phyloP scores from a whole-genome alignment of 2,113 vertebrate genomes.

The Varanus salvator region DNA sequence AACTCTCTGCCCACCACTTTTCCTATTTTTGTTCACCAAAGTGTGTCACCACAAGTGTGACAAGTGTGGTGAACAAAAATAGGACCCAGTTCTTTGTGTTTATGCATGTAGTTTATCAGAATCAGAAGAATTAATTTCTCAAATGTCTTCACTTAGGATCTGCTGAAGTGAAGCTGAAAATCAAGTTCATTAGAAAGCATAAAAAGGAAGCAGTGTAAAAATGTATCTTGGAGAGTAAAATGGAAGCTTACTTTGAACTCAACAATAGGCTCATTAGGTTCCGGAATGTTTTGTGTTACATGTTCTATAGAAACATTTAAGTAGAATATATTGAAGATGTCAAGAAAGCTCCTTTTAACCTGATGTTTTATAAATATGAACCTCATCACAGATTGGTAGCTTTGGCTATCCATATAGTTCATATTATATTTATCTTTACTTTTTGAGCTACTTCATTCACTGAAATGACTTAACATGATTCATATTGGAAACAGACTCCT shows the following conservation, averaged over 20 bases:
- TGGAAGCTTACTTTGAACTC: conserved; percentile 12
- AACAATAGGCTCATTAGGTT: not conserved
- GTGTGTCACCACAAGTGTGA: not conserved
- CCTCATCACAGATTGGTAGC: not conserved
- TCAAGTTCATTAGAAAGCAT: not conserved
- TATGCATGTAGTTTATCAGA: not conserved
- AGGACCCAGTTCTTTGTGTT: not conserved
- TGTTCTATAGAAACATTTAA: not conserved
- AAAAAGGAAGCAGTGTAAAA: not conserved
- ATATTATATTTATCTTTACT: conserved; percentile 15
- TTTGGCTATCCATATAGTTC: not conserved
- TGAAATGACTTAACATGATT: conserved; percentile 34
- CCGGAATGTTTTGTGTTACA: not conserved
- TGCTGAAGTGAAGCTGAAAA: not conserved
- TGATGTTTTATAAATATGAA: conserved; percentile 17
- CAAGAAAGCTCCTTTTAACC: conserved; percentile 39
- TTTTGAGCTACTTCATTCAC: conserved; percentile 14
- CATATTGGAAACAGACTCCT: conserved; percentile 39
- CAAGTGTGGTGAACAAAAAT: not conserved
- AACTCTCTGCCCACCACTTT: not conserved
- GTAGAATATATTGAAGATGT: not conserved
- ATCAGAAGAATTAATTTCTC: conserved; percentile 7
- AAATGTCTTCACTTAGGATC: not conserved
- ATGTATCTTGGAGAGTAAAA: not conserved
- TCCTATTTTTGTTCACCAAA: too few species aligned